Evolutionary conservation across 2,113 vertebrate genomes (phyloP).

Genomic region (Tautogolabrus adspersus): DNA sequence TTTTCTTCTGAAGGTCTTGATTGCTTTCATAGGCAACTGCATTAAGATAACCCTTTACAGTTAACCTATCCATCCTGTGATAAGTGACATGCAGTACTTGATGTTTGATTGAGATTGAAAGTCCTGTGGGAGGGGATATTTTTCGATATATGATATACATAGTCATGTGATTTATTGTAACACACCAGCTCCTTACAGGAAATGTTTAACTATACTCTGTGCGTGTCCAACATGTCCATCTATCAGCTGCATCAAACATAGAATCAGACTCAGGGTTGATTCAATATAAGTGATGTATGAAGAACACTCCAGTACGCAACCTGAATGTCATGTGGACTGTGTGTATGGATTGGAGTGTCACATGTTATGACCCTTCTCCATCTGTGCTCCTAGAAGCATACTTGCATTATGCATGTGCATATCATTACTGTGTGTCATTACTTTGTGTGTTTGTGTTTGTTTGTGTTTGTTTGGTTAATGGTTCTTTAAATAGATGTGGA

Average conservation of each 20-base stretch:
- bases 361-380: conserved; percentile 42
- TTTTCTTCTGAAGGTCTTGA: too few relatives aligned
- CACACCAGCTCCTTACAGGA: not conserved
- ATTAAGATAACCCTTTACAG: too few relatives aligned
- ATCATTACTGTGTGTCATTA: conserved; percentile 45
- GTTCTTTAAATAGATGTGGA: conserved; percentile 75
- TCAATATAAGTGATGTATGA: not conserved
- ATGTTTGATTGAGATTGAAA: not conserved
- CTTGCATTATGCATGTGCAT: conserved; percentile 74
- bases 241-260: not conserved
- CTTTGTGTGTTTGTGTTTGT: conserved; percentile 27
- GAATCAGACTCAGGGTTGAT: not conserved
- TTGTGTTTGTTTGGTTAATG: conserved; percentile 69
- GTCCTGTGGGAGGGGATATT: not conserved
- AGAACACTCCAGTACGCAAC: conserved; percentile 6
- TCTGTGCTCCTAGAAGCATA: conserved; percentile 35
- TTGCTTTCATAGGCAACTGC: too few relatives aligned
- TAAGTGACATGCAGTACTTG: too few relatives aligned
- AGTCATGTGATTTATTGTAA: not conserved
- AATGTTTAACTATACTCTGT: not conserved
- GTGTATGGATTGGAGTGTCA: conserved; percentile 49
- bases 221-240: not conserved
- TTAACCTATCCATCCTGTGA: too few relatives aligned
- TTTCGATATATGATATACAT: not conserved
- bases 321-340: conserved; percentile 39